Conservation (phyloP, 1,140 invertebrate genomes). For the Tetramorium alpestre region DNA sequence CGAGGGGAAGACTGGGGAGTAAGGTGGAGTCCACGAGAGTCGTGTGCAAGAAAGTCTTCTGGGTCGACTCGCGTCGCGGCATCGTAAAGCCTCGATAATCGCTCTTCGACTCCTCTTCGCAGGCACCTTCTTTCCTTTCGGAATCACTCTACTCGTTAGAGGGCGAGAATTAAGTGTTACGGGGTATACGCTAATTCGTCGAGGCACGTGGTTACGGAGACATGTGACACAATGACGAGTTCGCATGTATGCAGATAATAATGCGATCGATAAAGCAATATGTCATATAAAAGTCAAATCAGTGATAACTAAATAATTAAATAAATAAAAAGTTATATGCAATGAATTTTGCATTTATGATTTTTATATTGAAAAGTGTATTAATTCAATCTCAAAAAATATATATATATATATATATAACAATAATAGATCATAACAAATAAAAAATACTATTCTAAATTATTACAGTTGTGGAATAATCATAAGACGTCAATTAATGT, state of each 20-base stretch:
- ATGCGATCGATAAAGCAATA: not conserved
- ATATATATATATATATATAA: not conserved
- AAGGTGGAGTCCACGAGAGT: slow-evolving; percentile 31
- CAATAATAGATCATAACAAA: not conserved
- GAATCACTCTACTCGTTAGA: slow-evolving; percentile 60
- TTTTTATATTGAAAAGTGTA: not conserved
- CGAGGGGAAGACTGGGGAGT: slow-evolving; percentile 43
- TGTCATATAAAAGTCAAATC: not conserved
- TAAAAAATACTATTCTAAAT: not conserved
- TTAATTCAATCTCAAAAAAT: not conserved
- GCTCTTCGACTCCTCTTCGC: slow-evolving; percentile 69
- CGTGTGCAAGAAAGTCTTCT: slow-evolving; percentile 69
- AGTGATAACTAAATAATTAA: not conserved
- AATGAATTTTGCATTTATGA: not conserved
- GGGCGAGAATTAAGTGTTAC: slow-evolving; percentile 57
- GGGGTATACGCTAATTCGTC: slow-evolving; percentile 54
- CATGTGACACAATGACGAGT: slow-evolving; percentile 17
- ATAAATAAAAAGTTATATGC: not conserved
- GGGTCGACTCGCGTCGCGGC: slow-evolving; percentile 64
- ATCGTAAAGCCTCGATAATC: slow-evolving; percentile 77
- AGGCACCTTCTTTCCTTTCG: slow-evolving; percentile 27
- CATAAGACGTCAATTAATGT: not conserved
- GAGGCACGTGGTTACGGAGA: slow-evolving; percentile 13
- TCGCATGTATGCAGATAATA: slow-evolving; percentile 13
- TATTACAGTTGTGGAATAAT: not conserved